Evolutionary conservation across 2,888 invertebrate species (phyloP), one percentile per base, ranked within the genome.

Genomic region (Rambutsinella grinnellia): DNA sequence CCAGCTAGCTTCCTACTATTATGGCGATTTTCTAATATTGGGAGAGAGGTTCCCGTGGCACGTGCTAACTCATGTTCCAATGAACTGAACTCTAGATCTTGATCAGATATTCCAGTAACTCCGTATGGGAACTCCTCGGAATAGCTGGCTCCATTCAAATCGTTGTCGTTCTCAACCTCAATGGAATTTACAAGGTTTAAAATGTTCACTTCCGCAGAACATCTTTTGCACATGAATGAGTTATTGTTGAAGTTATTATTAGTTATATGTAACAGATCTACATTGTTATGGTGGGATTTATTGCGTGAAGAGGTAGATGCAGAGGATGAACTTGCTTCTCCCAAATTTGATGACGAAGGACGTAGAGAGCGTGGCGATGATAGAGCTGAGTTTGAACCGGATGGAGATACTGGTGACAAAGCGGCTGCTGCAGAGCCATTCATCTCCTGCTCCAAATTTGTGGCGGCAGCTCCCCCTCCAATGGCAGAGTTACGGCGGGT

Each of bases 161-260:
- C 75, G 17, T 60, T 69, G 60, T 78, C 76, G 47, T 75, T 61
- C 46, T 76, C 76, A 2, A 70, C 70, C 54, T 81, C 82, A 46
- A 82, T 82, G 44, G 83, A 81, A 54, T 83, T 83, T 51, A 83
- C 82, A 26, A 82, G 65, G 65, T 69, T 81, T 2, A 82, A 46
- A 8, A 83, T 56, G 28, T 78, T 80, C 10, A 83, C 81, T 65
- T 83, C 83, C 8, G 79, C 72, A 1, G 82, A 81, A 56, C 83
- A 83, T 21, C 83, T 47, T 49, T 80, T 81, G 57, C 83, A 83
- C 63, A 79, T 65, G 26, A 57, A 44, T 62, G 57, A 62, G 26
- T 36, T 68, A 15, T 24, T 58, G 63, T 26, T 71, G 36, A 2
- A 56, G 24, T 19, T 66, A 15, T 27, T 58, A 0, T 23, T 65